These are phyloP conservation scores for Parnassius glacialis DNA, from an alignment of 2,888 invertebrate species.

Conservation along the genomic window DNA sequence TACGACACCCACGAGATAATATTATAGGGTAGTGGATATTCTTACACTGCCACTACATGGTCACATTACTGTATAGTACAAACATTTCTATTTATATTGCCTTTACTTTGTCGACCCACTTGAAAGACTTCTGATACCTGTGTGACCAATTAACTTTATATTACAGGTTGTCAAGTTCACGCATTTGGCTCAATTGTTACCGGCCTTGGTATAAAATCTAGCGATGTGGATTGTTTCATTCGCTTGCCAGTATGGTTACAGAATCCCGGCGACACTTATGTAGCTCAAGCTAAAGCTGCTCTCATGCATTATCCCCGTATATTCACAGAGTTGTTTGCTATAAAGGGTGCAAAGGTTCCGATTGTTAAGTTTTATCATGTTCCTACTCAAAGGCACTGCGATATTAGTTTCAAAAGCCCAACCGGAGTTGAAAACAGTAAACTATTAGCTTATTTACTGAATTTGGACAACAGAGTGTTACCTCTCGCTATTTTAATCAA, in stretches of 20 bases:
- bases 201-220: conserved; percentile 84
- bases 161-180: conserved; percentile 57
- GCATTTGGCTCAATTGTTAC: conserved; percentile 88
- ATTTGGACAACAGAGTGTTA: conserved; percentile 77
- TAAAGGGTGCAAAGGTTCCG: conserved; percentile 86
- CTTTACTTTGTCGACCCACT: too few species aligned
- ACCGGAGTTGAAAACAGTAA: conserved; percentile 85
- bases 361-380: conserved; percentile 86
- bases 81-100: too few species aligned
- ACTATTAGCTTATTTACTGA: conserved; percentile 81
- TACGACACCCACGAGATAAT: too few species aligned
- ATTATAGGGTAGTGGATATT: too few species aligned
- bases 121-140: not conserved
- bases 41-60: too few species aligned
- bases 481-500: conserved; percentile 85
- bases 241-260: conserved; percentile 49
- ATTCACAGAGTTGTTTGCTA: conserved; percentile 78
- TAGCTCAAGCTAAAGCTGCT: conserved; percentile 49
- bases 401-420: conserved; percentile 85
- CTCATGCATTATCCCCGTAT: conserved; percentile 50
- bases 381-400: conserved; percentile 82
- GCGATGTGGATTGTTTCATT: conserved; percentile 88
- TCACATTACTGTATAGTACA: too few species aligned
- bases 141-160: conserved; percentile 9
- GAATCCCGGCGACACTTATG: conserved; percentile 31